Base-by-base conservation (phyloP, 2,113 vertebrate species). In the Brachirus orientalis region DNA sequence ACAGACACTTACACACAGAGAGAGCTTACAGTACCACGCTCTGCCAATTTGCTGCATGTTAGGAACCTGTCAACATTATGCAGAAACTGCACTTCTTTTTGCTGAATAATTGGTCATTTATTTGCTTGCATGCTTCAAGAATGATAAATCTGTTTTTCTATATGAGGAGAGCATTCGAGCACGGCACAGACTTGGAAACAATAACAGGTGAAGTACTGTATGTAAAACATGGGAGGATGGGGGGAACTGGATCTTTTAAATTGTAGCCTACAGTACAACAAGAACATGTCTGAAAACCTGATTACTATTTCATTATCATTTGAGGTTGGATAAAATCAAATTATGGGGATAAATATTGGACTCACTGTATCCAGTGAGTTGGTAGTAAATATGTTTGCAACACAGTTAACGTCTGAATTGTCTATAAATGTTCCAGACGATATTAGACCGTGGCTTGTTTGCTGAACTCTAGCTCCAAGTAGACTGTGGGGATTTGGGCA, bases 81-180 rank as follows among this genome's bases (percentile, higher is more conserved):
- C 89, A 72, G 80, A 87, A 77, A 86, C 76, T 84, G 89, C 90
- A 89, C 77, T 90, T 91, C 69, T 64, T 79, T 68, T 86, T 65
- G 62, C 70, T 85, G 84, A 91, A 78, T 90, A 90, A 91, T 89
- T 90, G 90, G 83, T 88, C 88, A 87, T 90, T 90, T 90, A 84
- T 86, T 80, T 41, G 57, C 78, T 17, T 75, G 76, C 80, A 62
- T 60, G 76, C 78, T 80, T 86, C 62, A 28, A 44, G 69, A 83
- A 87, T 86, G 86, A 91, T 84, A 69, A 84, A 91, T 89, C 63
- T 88, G 78, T 80, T 89, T 86, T 86, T 78, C 58, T 73, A 40
- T 67, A 68, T 33, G 19, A 12, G 16, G 1, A 65, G 55, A 83
- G 54, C 53, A 67, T 62, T 83, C 63, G 75, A 78, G 88, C 83